Conservation (phyloP, 2,888 invertebrate genomes). For the Frankliniella fusca region DNA sequence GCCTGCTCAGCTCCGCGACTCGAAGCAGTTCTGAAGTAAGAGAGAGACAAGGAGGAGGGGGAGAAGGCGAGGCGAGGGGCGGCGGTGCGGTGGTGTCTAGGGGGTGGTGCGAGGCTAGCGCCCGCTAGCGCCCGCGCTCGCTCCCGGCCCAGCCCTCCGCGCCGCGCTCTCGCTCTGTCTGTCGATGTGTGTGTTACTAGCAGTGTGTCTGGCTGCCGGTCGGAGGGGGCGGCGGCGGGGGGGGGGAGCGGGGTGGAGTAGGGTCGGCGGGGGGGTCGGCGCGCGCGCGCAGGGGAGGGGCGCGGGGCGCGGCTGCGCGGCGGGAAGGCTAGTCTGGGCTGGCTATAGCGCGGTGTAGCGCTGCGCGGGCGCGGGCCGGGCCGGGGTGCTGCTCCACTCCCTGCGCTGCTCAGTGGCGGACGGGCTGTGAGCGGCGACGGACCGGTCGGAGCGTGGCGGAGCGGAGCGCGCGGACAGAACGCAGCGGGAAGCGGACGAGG, state of each 20-base stretch:
- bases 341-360: no score
- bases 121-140: background rate
- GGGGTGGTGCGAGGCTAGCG: background rate
- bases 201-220: conserved; percentile 20
- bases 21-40: conserved; percentile 24
- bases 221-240: background rate
- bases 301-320: no score
- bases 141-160: background rate
- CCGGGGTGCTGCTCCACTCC: no score
- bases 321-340: background rate
- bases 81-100: background rate
- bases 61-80: background rate
- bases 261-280: background rate
- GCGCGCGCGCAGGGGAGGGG: background rate
- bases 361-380: no score
- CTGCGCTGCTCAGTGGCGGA: no score
- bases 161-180: conserved; percentile 14
- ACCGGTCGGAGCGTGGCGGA: background rate
- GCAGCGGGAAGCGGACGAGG: background rate
- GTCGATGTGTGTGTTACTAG: conserved; percentile 26
- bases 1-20: conserved; percentile 20
- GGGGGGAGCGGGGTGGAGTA: background rate
- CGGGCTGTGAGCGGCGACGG: background rate
- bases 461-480: background rate
- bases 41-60: background rate